Conservation (phyloP, 2,113 vertebrate genomes). For the Caloenas nicobarica region DNA sequence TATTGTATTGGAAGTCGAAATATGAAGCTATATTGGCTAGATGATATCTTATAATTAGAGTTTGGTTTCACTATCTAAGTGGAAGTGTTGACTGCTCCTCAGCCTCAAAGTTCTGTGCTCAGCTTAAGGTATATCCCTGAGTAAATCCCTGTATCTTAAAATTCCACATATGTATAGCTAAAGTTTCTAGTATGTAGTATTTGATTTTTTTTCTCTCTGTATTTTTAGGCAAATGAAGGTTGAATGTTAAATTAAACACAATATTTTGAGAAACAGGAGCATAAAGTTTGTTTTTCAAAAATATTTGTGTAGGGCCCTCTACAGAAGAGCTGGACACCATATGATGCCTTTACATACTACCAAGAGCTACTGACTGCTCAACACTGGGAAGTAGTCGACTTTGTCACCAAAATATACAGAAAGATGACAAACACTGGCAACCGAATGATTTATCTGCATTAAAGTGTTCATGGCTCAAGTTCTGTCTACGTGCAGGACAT, state of each 20-base stretch:
- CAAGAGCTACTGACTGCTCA: neutral
- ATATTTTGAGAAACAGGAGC: neutral
- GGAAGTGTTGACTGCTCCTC: neutral
- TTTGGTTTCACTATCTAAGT: slow-evolving; percentile 19
- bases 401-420: neutral
- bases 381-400: neutral
- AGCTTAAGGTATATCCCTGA: neutral
- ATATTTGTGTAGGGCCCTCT: neutral
- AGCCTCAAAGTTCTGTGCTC: neutral
- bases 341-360: neutral
- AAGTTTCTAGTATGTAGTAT: neutral
- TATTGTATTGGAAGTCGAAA: slow-evolving; percentile 21
- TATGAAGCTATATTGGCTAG: neutral
- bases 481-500: neutral
- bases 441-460: neutral
- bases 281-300: neutral
- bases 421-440: neutral
- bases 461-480: neutral
- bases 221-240: neutral
- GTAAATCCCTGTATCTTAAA: neutral
- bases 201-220: neutral
- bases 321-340: neutral
- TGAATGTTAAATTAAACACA: neutral
- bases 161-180: neutral
- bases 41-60: neutral